Base-by-base conservation (phyloP, 2,888 invertebrate genomes). In the Anthrax anthrax region DNA sequence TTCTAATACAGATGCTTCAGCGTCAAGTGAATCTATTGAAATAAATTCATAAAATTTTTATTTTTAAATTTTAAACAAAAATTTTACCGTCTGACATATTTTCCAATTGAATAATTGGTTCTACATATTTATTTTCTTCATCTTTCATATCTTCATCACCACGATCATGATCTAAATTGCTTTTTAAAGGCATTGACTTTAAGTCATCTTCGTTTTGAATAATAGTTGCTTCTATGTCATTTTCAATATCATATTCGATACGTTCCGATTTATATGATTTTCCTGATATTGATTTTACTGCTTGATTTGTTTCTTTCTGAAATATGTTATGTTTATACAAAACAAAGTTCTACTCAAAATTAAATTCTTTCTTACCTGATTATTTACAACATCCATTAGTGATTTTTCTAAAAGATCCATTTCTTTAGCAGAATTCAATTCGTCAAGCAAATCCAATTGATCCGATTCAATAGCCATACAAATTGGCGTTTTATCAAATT, bases 401-500 rank as follows among this genome's bases (percentile, higher is more conserved):
- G 29, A 32, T 12, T 32, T 32, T 12, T 32, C 1, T 12, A 32
- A 12, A 32, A 4, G 8, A 12, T 32, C 10, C 12, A 12, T 3
- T 12, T 62, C 60, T 1, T 61, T 56, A 1, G 64, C 70, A 37
- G 65, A 62, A 53, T 75, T 74, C 3, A 81, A 63, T 44, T 78
- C 67, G 41, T 76, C 69, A 3, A 77, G 64, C 39, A 82, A 71
- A 57, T 80, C 80, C 1, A 68, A 58, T 53, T 80, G 72, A 38
- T 78, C 75, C 46, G 80, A 80, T 56, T 81, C 78, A 32, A 73
- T 61, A 0, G 85, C 84, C 49, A 85, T 72, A 51, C 77, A 76
- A 4, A 78, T 60, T 4, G 84, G 78, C 0, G 81, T 80, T 59
- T 81, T 78, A 37, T 78, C 76, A 61, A 85, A 85, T 68, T 86